A percentile compares a stretch with the other conserved stretches of the same genome.
phyloP scores from a whole-genome alignment of 37 sponge, comb jelly and placozoan genomes.

The Cliona cf. orientalis region DNA sequence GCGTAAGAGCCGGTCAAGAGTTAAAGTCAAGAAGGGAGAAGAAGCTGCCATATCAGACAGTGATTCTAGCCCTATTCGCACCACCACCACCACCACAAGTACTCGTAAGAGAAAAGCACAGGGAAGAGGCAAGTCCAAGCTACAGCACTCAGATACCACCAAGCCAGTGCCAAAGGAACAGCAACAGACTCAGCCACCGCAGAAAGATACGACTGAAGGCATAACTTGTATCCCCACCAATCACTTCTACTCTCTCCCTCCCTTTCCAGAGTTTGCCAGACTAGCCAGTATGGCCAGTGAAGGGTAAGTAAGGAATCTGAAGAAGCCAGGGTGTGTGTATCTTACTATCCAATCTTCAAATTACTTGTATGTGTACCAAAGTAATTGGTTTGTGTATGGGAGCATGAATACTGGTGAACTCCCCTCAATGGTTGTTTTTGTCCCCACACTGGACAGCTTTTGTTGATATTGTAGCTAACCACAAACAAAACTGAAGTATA shows the following conservation, averaged over 20 bases:
- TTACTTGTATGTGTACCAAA: background rate
- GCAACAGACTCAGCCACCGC: background rate
- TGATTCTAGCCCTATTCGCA: background rate
- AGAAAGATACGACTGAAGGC: background rate
- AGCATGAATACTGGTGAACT: background rate
- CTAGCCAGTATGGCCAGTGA: constrained; percentile 29
- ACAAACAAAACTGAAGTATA: no score
- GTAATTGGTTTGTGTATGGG: background rate
- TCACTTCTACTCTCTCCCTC: constrained; percentile 13
- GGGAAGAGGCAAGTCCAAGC: background rate
- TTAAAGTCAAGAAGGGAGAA: no score
- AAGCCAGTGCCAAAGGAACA: background rate
- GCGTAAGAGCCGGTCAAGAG: background rate
- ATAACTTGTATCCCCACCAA: background rate
- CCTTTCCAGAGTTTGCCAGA: constrained; percentile 16
- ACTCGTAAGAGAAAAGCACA: background rate
- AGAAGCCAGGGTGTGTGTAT: background rate
- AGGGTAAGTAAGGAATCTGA: constrained; percentile 19
- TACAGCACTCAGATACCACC: background rate
- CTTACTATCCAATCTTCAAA: background rate
- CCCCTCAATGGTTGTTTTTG: background rate
- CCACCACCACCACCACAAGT: background rate
- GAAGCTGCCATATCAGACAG: background rate
- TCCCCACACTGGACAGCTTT: no score
- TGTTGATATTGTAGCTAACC: no score